These are phyloP conservation scores for Ormyrus nitidulus DNA, from an alignment of 2,888 invertebrate genomes.

Conservation along the genomic window DNA sequence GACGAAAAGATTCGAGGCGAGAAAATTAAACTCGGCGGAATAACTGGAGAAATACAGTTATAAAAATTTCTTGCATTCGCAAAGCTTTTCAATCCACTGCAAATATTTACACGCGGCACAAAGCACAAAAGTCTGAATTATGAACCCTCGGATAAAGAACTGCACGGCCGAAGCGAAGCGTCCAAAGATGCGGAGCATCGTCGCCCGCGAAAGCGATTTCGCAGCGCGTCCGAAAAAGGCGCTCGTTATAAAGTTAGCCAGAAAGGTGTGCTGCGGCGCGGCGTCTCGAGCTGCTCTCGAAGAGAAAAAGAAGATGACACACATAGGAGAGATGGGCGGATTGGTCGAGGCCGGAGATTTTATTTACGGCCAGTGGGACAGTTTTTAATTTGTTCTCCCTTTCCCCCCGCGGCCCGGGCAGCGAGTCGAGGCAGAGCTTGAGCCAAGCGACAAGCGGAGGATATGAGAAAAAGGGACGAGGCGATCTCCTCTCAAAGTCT, in stretches of 20 bases:
- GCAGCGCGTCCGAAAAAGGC: conserved; percentile 45
- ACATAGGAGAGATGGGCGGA: conserved; percentile 68
- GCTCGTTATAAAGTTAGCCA: conserved; percentile 69
- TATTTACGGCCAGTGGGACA: conserved; percentile 75
- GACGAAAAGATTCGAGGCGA: too few relatives aligned
- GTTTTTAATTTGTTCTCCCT: conserved; percentile 75
- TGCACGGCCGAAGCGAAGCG: too few relatives aligned
- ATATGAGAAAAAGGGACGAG: conserved; percentile 49
- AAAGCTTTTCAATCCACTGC: too few relatives aligned
- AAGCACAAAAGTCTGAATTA: too few relatives aligned
- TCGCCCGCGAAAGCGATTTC: conserved; percentile 13
- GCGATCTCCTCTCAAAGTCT: conserved; percentile 60
- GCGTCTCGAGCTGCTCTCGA: conserved; percentile 66
- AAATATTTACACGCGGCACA: too few relatives aligned
- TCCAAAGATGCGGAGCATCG: neutral
- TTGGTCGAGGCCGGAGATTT: conserved; percentile 68
- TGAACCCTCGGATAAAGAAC: too few relatives aligned
- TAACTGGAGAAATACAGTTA: too few relatives aligned
- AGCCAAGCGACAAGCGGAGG: conserved; percentile 63
- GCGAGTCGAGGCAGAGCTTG: conserved; percentile 57
- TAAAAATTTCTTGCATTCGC: too few relatives aligned
- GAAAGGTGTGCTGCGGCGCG: conserved; percentile 63
- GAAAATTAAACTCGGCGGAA: too few relatives aligned
- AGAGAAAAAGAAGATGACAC: too few relatives aligned
- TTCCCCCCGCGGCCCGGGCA: conserved; percentile 55